These are phyloP conservation scores for Polylopha cassiicola DNA, from an alignment of 2,888 invertebrate genomes.

Conservation along the genomic window DNA sequence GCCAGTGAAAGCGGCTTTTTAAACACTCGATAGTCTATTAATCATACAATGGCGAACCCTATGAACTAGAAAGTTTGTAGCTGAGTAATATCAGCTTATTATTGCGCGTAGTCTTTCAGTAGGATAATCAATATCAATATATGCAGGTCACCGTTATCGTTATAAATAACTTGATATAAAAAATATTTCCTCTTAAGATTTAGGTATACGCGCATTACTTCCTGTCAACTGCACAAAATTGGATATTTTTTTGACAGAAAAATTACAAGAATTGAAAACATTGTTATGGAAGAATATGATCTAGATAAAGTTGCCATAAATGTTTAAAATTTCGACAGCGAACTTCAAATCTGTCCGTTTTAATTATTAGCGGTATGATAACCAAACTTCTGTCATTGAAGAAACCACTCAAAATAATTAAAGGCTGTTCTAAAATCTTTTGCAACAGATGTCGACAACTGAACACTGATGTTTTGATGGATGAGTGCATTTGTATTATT, in stretches of 20 bases:
- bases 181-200: no score
- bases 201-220: no score
- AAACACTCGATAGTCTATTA: constrained; percentile 58
- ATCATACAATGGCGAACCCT: constrained; percentile 54
- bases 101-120: constrained; percentile 10
- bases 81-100: constrained; percentile 16
- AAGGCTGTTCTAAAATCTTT: constrained; percentile 13
- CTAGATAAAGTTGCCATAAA: no score
- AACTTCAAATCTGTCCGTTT: no score
- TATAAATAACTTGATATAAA: no score
- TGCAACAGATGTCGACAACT: constrained; percentile 13
- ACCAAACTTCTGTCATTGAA: constrained; percentile 12
- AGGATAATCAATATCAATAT: constrained; percentile 1
- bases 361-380: no score
- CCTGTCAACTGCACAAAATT: no score
- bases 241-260: no score
- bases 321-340: no score
- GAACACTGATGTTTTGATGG: constrained; percentile 22
- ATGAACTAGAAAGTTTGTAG: constrained; percentile 34
- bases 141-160: no score
- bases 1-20: constrained; percentile 58
- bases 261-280: no score
- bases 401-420: constrained; percentile 20
- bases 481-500: constrained; percentile 23
- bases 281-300: no score